Conservation (phyloP, 2,888 invertebrate species). For the Hypercompe scribonia region DNA sequence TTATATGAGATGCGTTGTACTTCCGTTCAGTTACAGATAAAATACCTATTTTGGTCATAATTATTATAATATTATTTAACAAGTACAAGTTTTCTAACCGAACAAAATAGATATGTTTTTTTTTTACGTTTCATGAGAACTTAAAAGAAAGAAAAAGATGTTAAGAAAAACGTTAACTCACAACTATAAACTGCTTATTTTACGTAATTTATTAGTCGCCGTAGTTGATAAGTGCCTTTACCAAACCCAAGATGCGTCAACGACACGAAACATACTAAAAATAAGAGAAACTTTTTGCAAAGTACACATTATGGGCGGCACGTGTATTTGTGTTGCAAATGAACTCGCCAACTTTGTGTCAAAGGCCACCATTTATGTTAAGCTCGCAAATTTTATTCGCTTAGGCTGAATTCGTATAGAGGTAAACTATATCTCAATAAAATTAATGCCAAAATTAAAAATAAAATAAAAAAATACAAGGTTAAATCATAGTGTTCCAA, state of each 20-base stretch:
- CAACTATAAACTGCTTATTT: too few species aligned
- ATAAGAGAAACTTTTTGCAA: conserved; percentile 9
- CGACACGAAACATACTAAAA: conserved; percentile 13
- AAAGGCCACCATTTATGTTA: conserved; percentile 21
- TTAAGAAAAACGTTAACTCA: too few species aligned
- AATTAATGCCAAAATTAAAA: not conserved
- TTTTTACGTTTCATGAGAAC: not conserved
- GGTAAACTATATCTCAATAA: not conserved
- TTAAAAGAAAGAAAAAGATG: not conserved
- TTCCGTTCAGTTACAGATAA: not conserved
- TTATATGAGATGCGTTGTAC: not conserved
- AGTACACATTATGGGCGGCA: not conserved
- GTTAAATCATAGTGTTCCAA: not conserved
- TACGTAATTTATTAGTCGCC: not conserved
- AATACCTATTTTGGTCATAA: not conserved
- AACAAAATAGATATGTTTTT: not conserved
- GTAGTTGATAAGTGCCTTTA: conserved; percentile 4
- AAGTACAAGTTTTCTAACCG: not conserved
- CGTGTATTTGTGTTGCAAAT: conserved; percentile 18
- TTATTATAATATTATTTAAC: not conserved
- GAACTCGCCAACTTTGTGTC: conserved; percentile 22
- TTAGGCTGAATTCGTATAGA: not conserved
- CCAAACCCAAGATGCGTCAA: conserved; percentile 1
- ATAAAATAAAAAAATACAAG: not conserved
- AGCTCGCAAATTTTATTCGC: conserved; percentile 6